A percentile compares a stretch with the other conserved stretches of the same genome.
phyloP scores from a whole-genome alignment of 2,888 invertebrate genomes.

The Drosophila prolongata region DNA sequence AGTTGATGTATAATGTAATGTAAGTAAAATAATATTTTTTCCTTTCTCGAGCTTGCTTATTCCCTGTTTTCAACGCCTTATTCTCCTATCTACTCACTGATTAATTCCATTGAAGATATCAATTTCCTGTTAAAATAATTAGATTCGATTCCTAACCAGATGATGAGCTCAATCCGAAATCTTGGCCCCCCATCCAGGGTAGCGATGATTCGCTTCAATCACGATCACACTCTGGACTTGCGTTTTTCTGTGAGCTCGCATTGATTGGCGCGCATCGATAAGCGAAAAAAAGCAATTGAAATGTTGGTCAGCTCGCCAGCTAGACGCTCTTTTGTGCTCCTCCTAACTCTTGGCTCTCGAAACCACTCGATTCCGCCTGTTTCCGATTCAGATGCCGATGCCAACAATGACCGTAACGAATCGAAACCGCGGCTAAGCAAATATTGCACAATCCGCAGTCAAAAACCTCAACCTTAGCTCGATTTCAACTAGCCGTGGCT shows the following conservation, averaged over 20 bases:
- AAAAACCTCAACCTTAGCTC: constrained; percentile 38
- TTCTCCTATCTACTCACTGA: too few species aligned
- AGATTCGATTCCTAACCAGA: too few species aligned
- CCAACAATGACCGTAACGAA: constrained; percentile 21
- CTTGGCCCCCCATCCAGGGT: neutral
- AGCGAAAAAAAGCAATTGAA: constrained; percentile 56
- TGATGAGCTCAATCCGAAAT: too few species aligned
- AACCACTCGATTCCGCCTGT: constrained; percentile 5
- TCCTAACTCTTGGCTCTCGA: constrained; percentile 1
- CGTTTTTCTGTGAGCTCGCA: neutral
- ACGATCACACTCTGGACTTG: neutral
- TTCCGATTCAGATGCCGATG: constrained; percentile 4
- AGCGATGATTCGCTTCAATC: neutral
- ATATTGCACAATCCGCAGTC: constrained; percentile 27
- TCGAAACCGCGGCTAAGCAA: constrained; percentile 36
- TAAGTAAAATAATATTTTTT: too few species aligned
- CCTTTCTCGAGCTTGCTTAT: too few species aligned
- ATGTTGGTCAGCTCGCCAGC: constrained; percentile 50
- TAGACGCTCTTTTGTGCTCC: constrained; percentile 30
- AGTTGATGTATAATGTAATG: neutral
- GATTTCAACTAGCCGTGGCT: constrained; percentile 34
- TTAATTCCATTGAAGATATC: too few species aligned
- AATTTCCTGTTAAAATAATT: too few species aligned
- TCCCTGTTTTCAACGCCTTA: too few species aligned
- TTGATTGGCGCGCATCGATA: constrained; percentile 4